Conservation (phyloP, 2,113 vertebrate genomes). For the Plestiodon gilberti region DNA sequence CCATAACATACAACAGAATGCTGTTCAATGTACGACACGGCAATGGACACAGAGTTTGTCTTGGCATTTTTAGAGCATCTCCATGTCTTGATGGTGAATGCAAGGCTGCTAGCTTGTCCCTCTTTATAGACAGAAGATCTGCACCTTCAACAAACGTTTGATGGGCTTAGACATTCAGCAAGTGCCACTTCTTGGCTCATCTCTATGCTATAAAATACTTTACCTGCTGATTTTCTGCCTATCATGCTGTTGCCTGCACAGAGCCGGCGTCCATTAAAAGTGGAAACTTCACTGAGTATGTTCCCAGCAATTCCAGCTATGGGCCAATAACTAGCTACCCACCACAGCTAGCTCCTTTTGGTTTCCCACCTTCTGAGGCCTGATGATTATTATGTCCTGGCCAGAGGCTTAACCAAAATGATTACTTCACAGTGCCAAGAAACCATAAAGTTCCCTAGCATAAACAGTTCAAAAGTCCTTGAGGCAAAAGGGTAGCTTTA, state of each 20-base stretch:
- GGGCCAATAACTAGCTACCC: neutral
- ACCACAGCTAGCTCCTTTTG: neutral
- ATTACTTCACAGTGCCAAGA: accelerated
- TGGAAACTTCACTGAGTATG: neutral
- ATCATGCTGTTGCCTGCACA: neutral
- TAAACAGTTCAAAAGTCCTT: slow-evolving; percentile 4
- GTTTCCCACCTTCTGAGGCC: slow-evolving; percentile 1
- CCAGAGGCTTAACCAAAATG: slow-evolving; percentile 6
- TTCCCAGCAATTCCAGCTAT: neutral
- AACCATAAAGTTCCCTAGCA: neutral
- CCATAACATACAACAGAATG: too few relatives aligned
- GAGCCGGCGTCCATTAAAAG: neutral
- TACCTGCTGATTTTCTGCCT: neutral
- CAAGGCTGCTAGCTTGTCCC: neutral
- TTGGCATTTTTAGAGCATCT: neutral
- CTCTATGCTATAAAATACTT: neutral
- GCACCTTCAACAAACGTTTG: neutral
- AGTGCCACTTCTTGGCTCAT: neutral
- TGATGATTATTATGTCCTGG: neutral
- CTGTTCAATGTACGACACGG: neutral
- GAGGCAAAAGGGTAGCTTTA: neutral
- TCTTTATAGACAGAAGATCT: neutral
- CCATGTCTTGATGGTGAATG: neutral
- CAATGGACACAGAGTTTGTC: slow-evolving; percentile 1
- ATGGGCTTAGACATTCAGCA: neutral